Base-by-base conservation (phyloP, 2,888 invertebrate species). In the Stegana nigrithorax region DNA sequence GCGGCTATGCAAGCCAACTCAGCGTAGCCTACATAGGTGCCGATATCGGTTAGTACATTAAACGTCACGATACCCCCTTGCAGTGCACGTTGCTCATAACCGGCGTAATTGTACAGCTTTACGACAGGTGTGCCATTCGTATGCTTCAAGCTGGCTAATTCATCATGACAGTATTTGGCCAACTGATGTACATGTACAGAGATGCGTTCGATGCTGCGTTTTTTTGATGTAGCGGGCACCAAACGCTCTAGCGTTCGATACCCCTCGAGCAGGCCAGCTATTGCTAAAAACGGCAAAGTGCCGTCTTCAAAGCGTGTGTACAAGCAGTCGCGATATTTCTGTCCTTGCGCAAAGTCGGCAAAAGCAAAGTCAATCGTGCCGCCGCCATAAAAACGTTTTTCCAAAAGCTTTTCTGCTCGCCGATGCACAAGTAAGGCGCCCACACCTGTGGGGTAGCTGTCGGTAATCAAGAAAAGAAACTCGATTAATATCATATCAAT, bases 281-380 rank as follows among this genome's bases (percentile, higher is more conserved):
- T 94, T 21, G 94, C 92, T 47, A 97, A 87, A 85, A 94, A 98
- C 14, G 96, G 88, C 14, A 95, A 75, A 0, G 98, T 97, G 3
- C 98, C 98, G 87, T 98, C 97, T 88, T 98, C 98, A 86, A 96
- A 96, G 71, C 94, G 92, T 83, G 95, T 92, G 80, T 90, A 88
- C 45, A 96, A 86, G 44, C 84, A 83, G 61, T 88, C 84, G 63
- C 93, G 89, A 79, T 91, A 91, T 14, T 92, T 88, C 85, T 94
- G 92, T 75, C 90, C 90, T 81, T 90, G 88, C 82, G 90, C 88
- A n/a, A n/a, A n/a, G 42, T 88, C 88, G 63, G 93, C 92, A 72
- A 96, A 87, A 10, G 93, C 91, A 80, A 96, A 91, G 78, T 94
- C 90, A 8, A 98, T 94, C 2, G 97, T 96, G 7, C 98, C 98